Conservation (phyloP, 2,797 vertebrate genomes). For the Rhincodon typus region DNA sequence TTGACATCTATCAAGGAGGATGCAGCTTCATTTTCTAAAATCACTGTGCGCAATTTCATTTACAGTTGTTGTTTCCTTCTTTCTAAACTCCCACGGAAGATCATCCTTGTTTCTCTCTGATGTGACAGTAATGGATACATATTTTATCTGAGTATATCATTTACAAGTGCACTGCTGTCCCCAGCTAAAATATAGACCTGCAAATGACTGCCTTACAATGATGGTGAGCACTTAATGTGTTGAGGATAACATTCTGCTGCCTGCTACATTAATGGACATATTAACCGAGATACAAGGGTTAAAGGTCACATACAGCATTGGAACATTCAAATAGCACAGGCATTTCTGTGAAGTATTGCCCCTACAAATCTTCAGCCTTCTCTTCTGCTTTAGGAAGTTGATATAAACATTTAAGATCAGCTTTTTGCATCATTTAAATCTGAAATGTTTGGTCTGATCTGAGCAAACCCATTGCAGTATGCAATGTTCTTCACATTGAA, state of each 20-base stretch:
- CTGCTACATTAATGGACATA: background rate
- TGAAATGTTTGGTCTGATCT: background rate
- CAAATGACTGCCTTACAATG: background rate
- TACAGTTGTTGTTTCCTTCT: background rate
- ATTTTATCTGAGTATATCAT: slow-evolving; percentile 8
- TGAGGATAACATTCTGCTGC: background rate
- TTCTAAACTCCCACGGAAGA: background rate
- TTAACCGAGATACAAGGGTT: background rate
- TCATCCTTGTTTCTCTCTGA: background rate
- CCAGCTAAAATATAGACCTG: background rate
- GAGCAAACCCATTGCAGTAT: background rate
- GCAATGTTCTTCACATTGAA: background rate
- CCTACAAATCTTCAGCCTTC: background rate
- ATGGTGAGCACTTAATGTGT: background rate
- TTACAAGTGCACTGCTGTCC: background rate
- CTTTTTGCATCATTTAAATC: background rate
- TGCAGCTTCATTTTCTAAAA: background rate
- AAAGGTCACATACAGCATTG: background rate
- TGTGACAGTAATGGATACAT: background rate
- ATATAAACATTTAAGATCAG: background rate
- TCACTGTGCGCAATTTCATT: background rate
- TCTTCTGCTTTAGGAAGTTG: background rate
- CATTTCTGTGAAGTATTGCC: background rate
- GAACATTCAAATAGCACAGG: background rate
- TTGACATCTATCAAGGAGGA: background rate